Base-by-base conservation (phyloP, 2,888 invertebrate genomes). In the Platynereis dumerilii region DNA sequence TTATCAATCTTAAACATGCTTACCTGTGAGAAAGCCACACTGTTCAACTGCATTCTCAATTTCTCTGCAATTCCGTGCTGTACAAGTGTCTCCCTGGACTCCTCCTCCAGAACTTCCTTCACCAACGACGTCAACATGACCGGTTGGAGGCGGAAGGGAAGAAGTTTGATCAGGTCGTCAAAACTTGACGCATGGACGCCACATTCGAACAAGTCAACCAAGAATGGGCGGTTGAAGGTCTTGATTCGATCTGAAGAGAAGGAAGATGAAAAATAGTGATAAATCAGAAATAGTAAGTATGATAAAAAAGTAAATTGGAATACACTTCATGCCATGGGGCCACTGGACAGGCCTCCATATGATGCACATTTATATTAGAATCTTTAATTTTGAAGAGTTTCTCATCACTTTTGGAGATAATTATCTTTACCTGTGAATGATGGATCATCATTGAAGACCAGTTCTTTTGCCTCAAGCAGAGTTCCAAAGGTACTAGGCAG, bases 121-220 rank as follows among this genome's bases (percentile, higher is more conserved):
- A 75, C 74, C 3, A 73, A 44, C 12, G 58, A 44, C 2, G 73
- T 69, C 60, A 75, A 55, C 62, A 69, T 69, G 15, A 61, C 53
- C 2, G 75, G 75, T 17, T 66, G 62, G 15, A 73, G 67, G 15
- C 62, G 39, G n/a, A 48, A n/a, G 1, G 75, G 74, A 7, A 75
- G 65, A 29, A 72, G 64, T 26, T 58, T 60, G 12, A 73, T 61
- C 10, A 72, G 39, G 28, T 74, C 72, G 27, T 67, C 70, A 59
- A 65, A 70, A 60, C 68, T 70, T 22, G 28, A 53, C 12, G 70
- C 58, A 45, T 60, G 34, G n/a, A 75, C 60, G 24, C 66, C 59
- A 58, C 75, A 75, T 54, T 74, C 74, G 20, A 60, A 45, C 24
- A 75, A 65, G 60, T 75, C 74, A 24, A 75, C 68, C n/a, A 75